A percentile compares a stretch with the other conserved stretches of the same genome.
Conservation (phyloP, 2,113 vertebrate species). For the Catharus bicknelli region DNA sequence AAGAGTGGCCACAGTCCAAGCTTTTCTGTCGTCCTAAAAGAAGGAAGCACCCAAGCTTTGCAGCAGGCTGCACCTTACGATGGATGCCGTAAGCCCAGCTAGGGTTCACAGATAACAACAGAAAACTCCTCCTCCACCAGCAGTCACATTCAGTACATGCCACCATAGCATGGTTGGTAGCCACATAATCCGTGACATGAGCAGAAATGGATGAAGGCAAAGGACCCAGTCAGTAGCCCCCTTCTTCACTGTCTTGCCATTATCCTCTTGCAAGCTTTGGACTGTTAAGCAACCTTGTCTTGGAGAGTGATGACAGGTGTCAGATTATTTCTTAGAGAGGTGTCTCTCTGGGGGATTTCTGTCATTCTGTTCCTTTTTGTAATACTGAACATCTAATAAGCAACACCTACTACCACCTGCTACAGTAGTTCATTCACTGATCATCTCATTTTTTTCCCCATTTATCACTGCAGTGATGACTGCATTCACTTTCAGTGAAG, state of each 20-base stretch:
- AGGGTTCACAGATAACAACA: background rate
- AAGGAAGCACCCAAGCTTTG: background rate
- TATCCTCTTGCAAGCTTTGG: background rate
- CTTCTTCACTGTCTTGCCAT: background rate
- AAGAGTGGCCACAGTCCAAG: background rate
- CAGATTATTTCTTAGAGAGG: constrained; percentile 30
- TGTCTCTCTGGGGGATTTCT: constrained; percentile 9
- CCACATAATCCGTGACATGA: background rate
- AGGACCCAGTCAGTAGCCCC: background rate
- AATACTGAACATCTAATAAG: constrained; percentile 54
- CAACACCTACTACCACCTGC: constrained; percentile 65
- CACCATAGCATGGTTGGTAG: fast-evolving
- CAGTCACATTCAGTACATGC: background rate
- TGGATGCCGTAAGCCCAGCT: background rate
- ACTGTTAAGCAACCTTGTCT: background rate
- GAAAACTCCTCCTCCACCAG: background rate
- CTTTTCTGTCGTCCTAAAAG: background rate
- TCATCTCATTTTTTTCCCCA: background rate
- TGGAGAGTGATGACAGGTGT: background rate
- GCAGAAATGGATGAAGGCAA: background rate
- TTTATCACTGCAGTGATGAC: constrained; percentile 32
- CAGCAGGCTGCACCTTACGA: background rate
- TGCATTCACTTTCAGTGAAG: background rate
- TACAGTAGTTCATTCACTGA: constrained; percentile 52
- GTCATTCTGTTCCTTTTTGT: constrained; percentile 24